Evolutionary conservation across 2,888 invertebrate species (phyloP).

Genomic region (Apotomis betuletana): DNA sequence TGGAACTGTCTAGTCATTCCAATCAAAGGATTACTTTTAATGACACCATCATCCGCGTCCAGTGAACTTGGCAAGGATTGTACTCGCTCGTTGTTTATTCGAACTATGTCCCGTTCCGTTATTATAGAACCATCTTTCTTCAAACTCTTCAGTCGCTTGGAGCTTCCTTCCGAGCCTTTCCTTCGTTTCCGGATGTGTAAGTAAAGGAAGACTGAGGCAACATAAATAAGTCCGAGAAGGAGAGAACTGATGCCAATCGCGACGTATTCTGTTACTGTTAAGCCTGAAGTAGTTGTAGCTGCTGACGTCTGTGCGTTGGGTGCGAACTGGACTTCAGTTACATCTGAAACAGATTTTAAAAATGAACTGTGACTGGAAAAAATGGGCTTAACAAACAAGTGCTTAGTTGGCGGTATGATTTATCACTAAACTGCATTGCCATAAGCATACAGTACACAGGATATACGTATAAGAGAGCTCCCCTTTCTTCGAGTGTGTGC

Average conservation of each 20-base stretch:
- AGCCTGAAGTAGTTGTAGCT: conserved; percentile 82
- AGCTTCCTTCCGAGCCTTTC: conserved; percentile 74
- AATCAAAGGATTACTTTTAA: conserved; percentile 91
- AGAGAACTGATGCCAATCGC: conserved; percentile 93
- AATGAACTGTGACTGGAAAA: not conserved
- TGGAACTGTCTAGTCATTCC: conserved; percentile 85
- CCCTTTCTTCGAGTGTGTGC: too few species aligned
- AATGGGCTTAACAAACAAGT: not conserved
- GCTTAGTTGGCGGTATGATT: not conserved
- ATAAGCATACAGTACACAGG: too few species aligned
- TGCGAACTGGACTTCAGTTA: conserved; percentile 91
- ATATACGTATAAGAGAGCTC: too few species aligned
- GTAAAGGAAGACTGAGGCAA: conserved; percentile 92
- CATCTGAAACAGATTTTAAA: conserved; percentile 81
- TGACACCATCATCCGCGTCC: conserved; percentile 86
- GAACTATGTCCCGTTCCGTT: conserved; percentile 75
- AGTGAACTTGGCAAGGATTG: conserved; percentile 72
- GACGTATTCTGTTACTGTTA: conserved; percentile 90
- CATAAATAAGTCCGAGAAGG: conserved; percentile 93
- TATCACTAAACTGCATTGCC: not conserved
- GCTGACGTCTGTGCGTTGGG: conserved; percentile 85
- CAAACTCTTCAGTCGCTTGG: conserved; percentile 66
- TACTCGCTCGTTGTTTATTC: conserved; percentile 74
- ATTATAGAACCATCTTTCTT: conserved; percentile 73
- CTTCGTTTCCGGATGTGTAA: conserved; percentile 89